These are phyloP conservation scores for Cavia porcellus DNA, from an alignment of 2,113 vertebrate species.

Conservation along the genomic window DNA sequence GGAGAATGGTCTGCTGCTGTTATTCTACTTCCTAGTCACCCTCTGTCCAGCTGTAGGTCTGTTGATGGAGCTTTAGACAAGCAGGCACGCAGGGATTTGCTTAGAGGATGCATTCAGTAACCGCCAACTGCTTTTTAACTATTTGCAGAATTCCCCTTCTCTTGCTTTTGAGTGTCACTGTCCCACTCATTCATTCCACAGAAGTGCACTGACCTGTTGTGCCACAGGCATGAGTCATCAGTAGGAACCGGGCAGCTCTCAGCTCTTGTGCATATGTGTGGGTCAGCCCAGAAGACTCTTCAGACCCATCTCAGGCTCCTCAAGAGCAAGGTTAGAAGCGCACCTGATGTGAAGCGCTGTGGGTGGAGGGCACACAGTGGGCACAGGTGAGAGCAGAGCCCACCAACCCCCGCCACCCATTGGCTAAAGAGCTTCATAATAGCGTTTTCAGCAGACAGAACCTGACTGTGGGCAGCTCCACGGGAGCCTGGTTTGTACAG, in stretches of 20 bases:
- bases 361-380: neutral
- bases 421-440: neutral
- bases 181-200: neutral
- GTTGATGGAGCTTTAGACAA: neutral
- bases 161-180: neutral
- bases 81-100: neutral
- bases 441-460: neutral
- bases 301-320: neutral
- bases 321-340: rapidly evolving
- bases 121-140: neutral
- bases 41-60: rapidly evolving
- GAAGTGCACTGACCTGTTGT: neutral
- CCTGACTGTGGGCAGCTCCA: neutral
- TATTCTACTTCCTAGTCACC: rapidly evolving
- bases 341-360: too few species aligned
- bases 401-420: neutral
- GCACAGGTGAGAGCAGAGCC: neutral
- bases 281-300: neutral
- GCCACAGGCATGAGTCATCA: neutral
- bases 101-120: neutral
- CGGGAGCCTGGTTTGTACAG: neutral
- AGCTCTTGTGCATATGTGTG: rapidly evolving
- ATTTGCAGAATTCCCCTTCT: too few species aligned
- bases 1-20: neutral
- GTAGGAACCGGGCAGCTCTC: neutral